Conservation (phyloP, 1,140 invertebrate species). For the Platyscapa corneri region DNA sequence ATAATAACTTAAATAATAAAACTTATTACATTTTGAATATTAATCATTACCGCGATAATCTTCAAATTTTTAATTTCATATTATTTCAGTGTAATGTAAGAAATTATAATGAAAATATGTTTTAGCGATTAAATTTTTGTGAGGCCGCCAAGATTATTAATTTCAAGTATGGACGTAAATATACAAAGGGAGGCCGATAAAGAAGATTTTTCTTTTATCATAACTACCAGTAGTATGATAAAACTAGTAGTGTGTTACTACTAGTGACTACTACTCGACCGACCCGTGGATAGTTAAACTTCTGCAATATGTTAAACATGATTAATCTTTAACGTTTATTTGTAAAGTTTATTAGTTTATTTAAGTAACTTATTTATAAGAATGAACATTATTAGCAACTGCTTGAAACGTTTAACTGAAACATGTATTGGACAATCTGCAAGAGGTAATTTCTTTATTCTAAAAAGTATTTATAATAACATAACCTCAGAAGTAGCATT, state of each 20-base stretch:
- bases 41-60: too few species aligned
- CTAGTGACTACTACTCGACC: too few species aligned
- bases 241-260: too few species aligned
- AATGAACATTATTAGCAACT: slow-evolving; percentile 61
- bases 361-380: slow-evolving; percentile 19
- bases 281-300: background rate
- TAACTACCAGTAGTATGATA: background rate
- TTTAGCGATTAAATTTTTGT: too few species aligned
- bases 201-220: background rate
- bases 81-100: too few species aligned
- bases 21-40: too few species aligned
- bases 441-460: slow-evolving; percentile 55
- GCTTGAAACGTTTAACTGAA: slow-evolving; percentile 54
- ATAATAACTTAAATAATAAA: too few species aligned
- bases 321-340: background rate
- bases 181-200: too few species aligned
- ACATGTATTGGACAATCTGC: slow-evolving; percentile 54
- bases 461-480: slow-evolving; percentile 3
- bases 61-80: too few species aligned
- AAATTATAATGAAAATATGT: too few species aligned
- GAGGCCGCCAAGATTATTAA: too few species aligned
- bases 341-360: background rate
- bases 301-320: background rate
- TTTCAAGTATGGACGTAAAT: too few species aligned
- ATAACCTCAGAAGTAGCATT: slow-evolving; percentile 30